Conservation (phyloP, 2,888 invertebrate genomes). For the Harpagoxenus sublaevis region DNA sequence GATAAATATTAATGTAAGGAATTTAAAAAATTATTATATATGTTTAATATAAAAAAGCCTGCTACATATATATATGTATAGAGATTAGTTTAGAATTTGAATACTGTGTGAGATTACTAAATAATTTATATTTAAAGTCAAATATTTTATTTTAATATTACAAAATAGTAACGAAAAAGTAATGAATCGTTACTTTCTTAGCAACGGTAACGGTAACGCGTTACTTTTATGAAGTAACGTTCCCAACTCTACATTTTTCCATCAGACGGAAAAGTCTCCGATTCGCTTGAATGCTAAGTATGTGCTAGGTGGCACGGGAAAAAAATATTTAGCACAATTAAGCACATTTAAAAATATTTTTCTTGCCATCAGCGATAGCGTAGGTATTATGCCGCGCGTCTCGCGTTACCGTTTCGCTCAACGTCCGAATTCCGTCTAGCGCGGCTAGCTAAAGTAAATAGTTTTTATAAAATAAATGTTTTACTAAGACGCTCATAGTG, state of each 20-base stretch:
- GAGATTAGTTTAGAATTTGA: too few relatives aligned
- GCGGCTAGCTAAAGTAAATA: constrained; percentile 31
- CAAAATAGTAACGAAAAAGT: too few relatives aligned
- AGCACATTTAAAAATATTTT: constrained; percentile 61
- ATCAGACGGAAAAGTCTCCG: constrained; percentile 1
- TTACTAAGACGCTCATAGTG: constrained; percentile 69
- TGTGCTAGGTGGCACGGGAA: constrained; percentile 5
- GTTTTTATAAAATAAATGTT: constrained; percentile 76
- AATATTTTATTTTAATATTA: too few relatives aligned
- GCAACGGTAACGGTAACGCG: too few relatives aligned
- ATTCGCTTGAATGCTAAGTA: constrained; percentile 37
- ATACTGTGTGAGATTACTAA: too few relatives aligned
- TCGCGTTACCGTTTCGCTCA: constrained; percentile 21
- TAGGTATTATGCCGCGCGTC: background rate
- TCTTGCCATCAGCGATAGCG: constrained; percentile 9
- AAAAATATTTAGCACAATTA: constrained; percentile 50
- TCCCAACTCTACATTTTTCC: background rate
- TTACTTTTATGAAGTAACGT: too few relatives aligned
- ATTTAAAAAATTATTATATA: too few relatives aligned
- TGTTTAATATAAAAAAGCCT: too few relatives aligned
- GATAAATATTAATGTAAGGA: too few relatives aligned
- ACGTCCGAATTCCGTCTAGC: constrained; percentile 47
- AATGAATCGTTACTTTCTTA: too few relatives aligned
- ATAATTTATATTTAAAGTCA: too few relatives aligned
- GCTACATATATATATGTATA: too few relatives aligned